Conservation (phyloP, 2,113 vertebrate species). For the Megaceryle maxima region DNA sequence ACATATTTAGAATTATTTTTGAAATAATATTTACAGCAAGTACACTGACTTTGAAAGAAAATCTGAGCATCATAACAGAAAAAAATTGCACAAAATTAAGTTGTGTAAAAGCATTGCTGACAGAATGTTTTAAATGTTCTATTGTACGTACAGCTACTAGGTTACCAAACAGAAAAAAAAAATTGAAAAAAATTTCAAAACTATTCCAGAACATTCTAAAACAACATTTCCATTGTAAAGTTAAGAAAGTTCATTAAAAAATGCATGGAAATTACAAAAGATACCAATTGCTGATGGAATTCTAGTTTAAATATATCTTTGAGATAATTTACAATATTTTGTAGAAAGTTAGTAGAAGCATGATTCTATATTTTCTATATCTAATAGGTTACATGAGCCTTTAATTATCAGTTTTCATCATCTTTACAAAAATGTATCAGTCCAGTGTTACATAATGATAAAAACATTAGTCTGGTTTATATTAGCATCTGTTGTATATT, state of each 20-base stretch:
- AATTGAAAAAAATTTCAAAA: background rate
- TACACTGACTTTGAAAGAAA: background rate
- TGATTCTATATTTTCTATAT: background rate
- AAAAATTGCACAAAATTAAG: background rate
- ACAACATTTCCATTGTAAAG: background rate
- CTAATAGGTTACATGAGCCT: background rate
- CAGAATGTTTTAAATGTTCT: background rate
- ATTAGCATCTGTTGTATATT: constrained; percentile 38
- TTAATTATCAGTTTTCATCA: background rate
- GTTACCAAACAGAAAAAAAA: background rate
- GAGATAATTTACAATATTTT: background rate
- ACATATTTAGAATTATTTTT: background rate
- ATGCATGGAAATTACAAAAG: background rate
- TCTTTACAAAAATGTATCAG: constrained; percentile 3
- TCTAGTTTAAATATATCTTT: no score
- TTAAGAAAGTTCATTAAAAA: background rate
- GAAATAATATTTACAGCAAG: background rate
- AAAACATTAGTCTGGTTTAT: constrained; percentile 52
- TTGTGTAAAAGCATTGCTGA: background rate
- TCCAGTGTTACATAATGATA: constrained; percentile 2
- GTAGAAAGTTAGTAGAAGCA: background rate
- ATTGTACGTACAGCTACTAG: background rate
- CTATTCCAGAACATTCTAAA: background rate
- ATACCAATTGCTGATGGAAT: background rate
- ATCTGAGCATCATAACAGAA: background rate